A percentile compares a stretch with the other conserved stretches of the same genome.
Evolutionary conservation across 2,797 vertebrate species (phyloP).

Genomic region (Tamandua tetradactyla): DNA sequence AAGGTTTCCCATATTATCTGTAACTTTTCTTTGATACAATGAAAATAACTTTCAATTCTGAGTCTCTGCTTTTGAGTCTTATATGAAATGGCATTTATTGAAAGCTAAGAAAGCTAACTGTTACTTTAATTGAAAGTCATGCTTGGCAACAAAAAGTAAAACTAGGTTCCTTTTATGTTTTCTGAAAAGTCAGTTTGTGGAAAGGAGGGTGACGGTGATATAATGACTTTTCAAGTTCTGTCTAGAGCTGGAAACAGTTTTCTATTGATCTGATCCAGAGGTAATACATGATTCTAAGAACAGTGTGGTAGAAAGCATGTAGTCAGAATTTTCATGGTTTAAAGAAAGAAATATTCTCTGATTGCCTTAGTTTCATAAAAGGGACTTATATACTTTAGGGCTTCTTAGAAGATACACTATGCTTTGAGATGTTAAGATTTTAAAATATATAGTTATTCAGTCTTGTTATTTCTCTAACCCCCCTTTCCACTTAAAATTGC

Average conservation of each 20-base stretch:
- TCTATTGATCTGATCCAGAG: not conserved
- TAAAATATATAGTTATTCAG: not conserved
- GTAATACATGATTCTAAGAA: rapidly evolving
- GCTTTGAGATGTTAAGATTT: not conserved
- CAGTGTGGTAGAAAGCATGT: not conserved
- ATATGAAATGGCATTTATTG: not conserved
- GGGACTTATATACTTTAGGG: not conserved
- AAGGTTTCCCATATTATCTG: rapidly evolving
- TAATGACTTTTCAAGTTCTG: not conserved
- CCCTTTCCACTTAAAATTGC: not conserved
- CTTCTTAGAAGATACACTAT: not conserved
- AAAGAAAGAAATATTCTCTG: not conserved
- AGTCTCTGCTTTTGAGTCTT: not conserved
- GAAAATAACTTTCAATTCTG: not conserved
- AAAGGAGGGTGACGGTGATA: not conserved
- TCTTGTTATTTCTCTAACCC: not conserved
- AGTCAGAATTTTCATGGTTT: not conserved
- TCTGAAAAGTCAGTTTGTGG: not conserved
- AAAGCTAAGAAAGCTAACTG: not conserved
- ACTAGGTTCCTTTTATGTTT: not conserved
- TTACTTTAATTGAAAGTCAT: not conserved
- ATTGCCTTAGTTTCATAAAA: not conserved
- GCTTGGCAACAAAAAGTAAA: not conserved
- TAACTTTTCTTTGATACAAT: not conserved
- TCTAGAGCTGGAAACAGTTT: not conserved